A percentile compares a stretch with the other conserved stretches of the same genome.
phyloP scores from a whole-genome alignment of 2,888 invertebrate species.

The Mystacides longicornis region DNA sequence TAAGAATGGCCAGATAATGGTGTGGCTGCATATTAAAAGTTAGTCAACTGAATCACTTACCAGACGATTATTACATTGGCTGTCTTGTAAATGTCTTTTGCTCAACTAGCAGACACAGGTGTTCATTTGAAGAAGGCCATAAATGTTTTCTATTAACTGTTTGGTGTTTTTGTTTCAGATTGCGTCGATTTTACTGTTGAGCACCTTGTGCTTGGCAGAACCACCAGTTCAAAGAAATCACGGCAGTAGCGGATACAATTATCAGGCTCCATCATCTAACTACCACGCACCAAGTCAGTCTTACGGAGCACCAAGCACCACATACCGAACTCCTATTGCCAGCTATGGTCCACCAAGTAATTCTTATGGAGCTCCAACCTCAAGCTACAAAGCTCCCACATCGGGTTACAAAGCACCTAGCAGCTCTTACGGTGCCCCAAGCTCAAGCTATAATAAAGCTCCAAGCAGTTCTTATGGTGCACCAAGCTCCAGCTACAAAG shows the following conservation, averaged over 20 bases:
- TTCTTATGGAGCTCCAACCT: conserved; percentile 13
- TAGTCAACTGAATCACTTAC: too few relatives aligned
- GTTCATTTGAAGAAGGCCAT: too few relatives aligned
- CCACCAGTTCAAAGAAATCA: conserved; percentile 21
- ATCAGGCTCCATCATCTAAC: conserved; percentile 12
- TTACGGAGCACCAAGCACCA: conserved; percentile 12
- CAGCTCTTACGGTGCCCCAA: conserved; percentile 15
- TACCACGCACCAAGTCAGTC: conserved; percentile 13
- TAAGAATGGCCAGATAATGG: too few relatives aligned
- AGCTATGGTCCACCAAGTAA: conserved; percentile 9
- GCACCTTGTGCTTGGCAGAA: conserved; percentile 17
- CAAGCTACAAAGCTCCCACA: conserved; percentile 30
- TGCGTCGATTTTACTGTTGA: conserved; percentile 11
- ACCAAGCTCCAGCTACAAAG: conserved; percentile 16
- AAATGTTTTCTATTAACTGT: too few relatives aligned
- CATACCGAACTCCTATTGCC: conserved; percentile 12
- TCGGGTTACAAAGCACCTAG: conserved; percentile 36
- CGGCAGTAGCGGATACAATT: conserved; percentile 21
- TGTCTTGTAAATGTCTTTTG: too few relatives aligned
- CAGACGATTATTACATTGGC: too few relatives aligned
- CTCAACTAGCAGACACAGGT: too few relatives aligned
- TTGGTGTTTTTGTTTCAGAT: conserved; percentile 19
- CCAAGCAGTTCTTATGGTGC: conserved; percentile 10
- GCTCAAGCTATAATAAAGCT: conserved; percentile 13
- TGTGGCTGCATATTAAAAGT: too few relatives aligned